Evolutionary conservation across 2,888 invertebrate species (phyloP).

Genomic region (Pristionchus japonicus): DNA sequence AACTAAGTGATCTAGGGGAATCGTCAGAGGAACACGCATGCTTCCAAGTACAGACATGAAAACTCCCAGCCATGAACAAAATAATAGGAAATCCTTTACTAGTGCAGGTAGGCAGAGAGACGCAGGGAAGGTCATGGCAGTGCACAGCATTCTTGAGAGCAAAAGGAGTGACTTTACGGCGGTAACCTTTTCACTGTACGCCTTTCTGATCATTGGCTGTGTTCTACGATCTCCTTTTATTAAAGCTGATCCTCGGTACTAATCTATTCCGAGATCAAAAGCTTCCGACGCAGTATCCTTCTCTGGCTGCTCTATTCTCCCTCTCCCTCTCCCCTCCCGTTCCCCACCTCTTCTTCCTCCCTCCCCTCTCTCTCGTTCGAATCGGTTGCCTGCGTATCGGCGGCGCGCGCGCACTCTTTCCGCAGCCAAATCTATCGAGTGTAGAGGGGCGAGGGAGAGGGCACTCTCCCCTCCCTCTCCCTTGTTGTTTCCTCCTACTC

Average conservation of each 20-base stretch:
- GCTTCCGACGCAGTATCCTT: too few relatives aligned
- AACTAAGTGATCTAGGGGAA: too few relatives aligned
- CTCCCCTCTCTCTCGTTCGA: not conserved
- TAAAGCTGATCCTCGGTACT: not conserved
- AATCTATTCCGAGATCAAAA: not conserved
- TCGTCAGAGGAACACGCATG: too few relatives aligned
- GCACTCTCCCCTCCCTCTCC: not conserved
- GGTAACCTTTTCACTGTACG: not conserved
- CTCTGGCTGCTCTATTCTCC: not conserved
- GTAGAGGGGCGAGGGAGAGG: not conserved
- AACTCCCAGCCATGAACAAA: too few relatives aligned
- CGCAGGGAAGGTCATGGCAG: too few relatives aligned
- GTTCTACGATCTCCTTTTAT: too few relatives aligned
- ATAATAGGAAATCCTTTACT: too few relatives aligned
- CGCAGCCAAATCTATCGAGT: slow-evolving; percentile 33
- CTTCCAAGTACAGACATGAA: too few relatives aligned
- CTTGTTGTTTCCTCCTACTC: not conserved
- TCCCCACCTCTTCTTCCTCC: not conserved
- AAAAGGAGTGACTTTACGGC: not conserved
- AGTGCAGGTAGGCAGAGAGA: too few relatives aligned
- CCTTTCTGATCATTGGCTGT: not conserved
- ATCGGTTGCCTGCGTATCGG: slow-evolving; percentile 45
- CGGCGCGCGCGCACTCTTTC: not conserved
- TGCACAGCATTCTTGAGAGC: too few relatives aligned
- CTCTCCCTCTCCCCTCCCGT: not conserved